Evolutionary conservation across 2,888 invertebrate species (phyloP).

Genomic region (Aleiodes leptofemur): DNA sequence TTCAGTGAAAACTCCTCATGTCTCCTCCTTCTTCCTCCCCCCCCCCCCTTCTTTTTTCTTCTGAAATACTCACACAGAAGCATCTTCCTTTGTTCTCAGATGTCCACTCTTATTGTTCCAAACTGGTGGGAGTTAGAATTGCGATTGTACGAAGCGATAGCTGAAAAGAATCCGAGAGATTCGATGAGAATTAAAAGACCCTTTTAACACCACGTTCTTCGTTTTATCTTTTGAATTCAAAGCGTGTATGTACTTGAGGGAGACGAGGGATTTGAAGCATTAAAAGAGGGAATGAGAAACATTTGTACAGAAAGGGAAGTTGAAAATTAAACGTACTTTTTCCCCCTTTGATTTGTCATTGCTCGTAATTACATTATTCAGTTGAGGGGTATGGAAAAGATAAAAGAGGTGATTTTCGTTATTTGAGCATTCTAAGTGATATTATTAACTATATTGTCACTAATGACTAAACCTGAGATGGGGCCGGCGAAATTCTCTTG

Average conservation of each 20-base stretch:
- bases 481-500: background rate
- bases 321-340: constrained; percentile 16
- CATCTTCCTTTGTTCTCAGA: background rate
- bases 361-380: constrained; percentile 3
- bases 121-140: background rate
- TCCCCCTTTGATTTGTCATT: constrained; percentile 36
- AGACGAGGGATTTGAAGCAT: background rate
- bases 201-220: background rate
- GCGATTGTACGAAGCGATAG: background rate
- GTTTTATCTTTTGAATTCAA: constrained; percentile 1
- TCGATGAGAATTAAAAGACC: constrained; percentile 7
- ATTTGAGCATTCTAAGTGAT: constrained; percentile 14
- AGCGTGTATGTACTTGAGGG: background rate
- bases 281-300: background rate
- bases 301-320: constrained; percentile 4
- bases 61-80: background rate
- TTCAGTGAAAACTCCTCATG: no score
- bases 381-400: background rate
- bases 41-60: background rate
- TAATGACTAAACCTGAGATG: background rate
- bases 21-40: no score
- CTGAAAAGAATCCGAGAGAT: background rate
- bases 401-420: background rate
- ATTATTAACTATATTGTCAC: background rate
- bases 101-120: background rate